Conservation (phyloP, 92 coral and sea anemone species). For the Umimayanthus kanabou region DNA sequence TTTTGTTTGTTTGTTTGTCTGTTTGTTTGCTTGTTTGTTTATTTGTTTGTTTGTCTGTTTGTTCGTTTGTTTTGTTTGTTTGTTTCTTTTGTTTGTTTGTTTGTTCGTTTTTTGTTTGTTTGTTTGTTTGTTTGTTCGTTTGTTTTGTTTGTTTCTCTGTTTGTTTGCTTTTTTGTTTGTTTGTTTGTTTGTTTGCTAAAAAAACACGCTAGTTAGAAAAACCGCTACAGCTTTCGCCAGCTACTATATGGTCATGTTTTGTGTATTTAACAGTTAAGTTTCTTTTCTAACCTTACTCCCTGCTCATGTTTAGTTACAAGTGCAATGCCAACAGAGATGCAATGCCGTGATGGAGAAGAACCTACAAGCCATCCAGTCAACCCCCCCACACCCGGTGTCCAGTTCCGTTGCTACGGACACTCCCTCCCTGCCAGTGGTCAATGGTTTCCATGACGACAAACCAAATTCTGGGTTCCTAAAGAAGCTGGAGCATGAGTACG, state of each 20-base stretch:
- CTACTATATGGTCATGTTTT: not conserved
- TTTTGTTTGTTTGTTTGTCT: no score
- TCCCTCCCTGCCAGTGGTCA: conserved; percentile 38
- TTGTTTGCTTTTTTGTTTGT: no score
- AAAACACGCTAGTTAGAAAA: no score
- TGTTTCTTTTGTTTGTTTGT: no score
- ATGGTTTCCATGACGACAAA: conserved; percentile 46
- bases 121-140: no score
- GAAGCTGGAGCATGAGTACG: conserved; percentile 70
- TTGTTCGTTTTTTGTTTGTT: no score
- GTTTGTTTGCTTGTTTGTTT: no score
- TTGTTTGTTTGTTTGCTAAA: no score
- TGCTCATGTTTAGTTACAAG: conserved; percentile 55
- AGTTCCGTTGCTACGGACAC: conserved; percentile 43
- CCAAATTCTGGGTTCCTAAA: conserved; percentile 30
- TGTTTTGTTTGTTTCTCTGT: no score
- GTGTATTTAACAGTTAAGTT: not conserved
- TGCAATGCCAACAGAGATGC: conserved; percentile 56
- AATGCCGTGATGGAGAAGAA: conserved; percentile 46
- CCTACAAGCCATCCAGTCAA: conserved; percentile 17
- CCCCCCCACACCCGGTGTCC: conserved; percentile 14
- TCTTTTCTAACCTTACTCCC: not conserved
- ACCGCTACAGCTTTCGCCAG: not conserved
- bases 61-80: no score
- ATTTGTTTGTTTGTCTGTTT: no score